Evolutionary conservation across 2,888 invertebrate species (phyloP).

Genomic region (Electrophaes corylata): DNA sequence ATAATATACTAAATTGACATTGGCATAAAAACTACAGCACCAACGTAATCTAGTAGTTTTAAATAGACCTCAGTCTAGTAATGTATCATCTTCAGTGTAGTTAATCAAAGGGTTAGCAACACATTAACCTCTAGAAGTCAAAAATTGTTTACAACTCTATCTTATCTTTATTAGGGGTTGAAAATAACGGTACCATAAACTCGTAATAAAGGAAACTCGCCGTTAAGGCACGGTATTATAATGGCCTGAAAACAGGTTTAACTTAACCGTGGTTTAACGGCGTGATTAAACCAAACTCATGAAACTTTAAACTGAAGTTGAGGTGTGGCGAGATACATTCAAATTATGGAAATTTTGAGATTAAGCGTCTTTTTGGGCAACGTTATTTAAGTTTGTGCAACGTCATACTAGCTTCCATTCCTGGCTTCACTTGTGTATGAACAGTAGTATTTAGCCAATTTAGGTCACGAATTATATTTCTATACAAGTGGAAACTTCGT

Average conservation of each 20-base stretch:
- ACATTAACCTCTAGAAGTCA: conserved; percentile 12
- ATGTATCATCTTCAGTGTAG: too few relatives aligned
- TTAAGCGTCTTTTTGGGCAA: background rate
- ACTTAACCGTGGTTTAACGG: conserved; percentile 30
- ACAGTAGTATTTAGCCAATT: too few relatives aligned
- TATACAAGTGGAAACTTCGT: too few relatives aligned
- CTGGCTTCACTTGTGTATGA: background rate
- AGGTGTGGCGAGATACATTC: conserved; percentile 21
- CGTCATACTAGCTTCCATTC: background rate
- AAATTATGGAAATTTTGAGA: conserved; percentile 21
- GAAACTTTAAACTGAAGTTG: conserved; percentile 28
- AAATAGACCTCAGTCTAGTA: too few relatives aligned
- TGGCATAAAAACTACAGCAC: too few relatives aligned
- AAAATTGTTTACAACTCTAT: conserved; percentile 33
- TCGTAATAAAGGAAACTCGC: conserved; percentile 28
- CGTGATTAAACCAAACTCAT: conserved; percentile 29
- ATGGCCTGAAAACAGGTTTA: conserved; percentile 24
- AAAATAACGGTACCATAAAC: conserved; percentile 23
- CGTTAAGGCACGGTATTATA: conserved; percentile 13
- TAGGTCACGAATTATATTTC: too few relatives aligned
- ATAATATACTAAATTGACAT: too few relatives aligned
- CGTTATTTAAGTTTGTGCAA: background rate
- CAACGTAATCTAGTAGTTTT: too few relatives aligned
- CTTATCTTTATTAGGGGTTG: conserved; percentile 22
- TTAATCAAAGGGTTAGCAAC: too few relatives aligned